Base-by-base conservation (phyloP, 2,113 vertebrate genomes). In the Sylvilagus bachmani region DNA sequence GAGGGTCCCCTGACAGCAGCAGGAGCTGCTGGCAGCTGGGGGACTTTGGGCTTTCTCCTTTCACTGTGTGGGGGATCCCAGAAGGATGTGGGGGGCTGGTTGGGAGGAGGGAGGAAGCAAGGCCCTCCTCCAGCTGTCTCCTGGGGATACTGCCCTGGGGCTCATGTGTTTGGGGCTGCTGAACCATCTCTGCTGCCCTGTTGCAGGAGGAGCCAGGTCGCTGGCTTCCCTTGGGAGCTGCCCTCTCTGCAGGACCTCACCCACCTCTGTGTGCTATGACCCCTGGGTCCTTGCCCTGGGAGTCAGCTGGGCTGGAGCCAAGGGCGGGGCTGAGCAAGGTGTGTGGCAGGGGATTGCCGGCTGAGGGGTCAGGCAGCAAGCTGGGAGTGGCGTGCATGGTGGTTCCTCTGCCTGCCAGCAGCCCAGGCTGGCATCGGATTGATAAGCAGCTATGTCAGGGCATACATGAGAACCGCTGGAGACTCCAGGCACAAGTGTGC, bases 1-100 rank as follows among this genome's bases (percentile, higher is more conserved):
- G 7, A 51, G 44, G 67, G 13, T 17, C 69, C 16, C 33, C 13
- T 24, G 6, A 5, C 44, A 36, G 67, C 31, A 22, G 25, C 71
- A 51, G 73, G 31, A 69, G 53, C 44, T 0, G 0, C 16, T 8
- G 0, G 0, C 31, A 58, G 31, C 44, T n/a, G 25, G 55, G 3
- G 12, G 62, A 38, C 0, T 0, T 61, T 7, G n/a, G 79, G 22
- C 7, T 36, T 67, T 31, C 33, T 79, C 14, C 58, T 44, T 89
- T 49, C 3, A 4, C 31, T 44, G 3, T 27, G 22, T 6, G 0
- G 0, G 66, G 13, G 7, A 53, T 44, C 55, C 79, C 10, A 29
- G 33, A 71, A 71, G 36, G 10, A 11, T 71, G 36, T 36, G 11
- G 8, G 17, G 5, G 69, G n/a, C 69, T 22, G 31, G 33, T 3